These are phyloP conservation scores for Nyleta sp. DNA, from an alignment of 2,888 invertebrate species.

Conservation along the genomic window DNA sequence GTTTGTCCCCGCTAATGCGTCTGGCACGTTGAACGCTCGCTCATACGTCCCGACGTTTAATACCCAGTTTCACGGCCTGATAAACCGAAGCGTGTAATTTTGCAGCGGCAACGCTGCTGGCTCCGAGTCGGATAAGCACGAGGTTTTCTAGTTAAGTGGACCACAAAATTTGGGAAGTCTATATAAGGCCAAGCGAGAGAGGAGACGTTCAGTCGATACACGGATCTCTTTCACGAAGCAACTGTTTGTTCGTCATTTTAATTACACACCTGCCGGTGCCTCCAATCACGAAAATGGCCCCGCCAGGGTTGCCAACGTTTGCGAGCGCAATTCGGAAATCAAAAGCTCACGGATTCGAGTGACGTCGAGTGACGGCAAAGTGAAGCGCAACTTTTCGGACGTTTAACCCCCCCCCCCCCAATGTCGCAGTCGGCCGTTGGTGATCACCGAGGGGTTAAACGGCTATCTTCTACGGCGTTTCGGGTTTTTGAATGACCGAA, in stretches of 20 bases:
- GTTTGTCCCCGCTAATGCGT: constrained; percentile 58
- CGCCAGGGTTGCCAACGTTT: constrained; percentile 5
- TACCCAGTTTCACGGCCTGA: constrained; percentile 84
- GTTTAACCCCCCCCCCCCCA: no score
- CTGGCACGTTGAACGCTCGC: constrained; percentile 63
- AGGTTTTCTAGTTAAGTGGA: constrained; percentile 86
- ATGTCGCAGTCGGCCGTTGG: no score
- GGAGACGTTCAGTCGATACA: constrained; percentile 75
- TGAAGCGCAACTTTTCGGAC: no score
- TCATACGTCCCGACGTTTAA: constrained; percentile 77
- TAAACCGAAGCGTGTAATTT: constrained; percentile 85
- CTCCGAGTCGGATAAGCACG: constrained; percentile 83
- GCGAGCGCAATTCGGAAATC: neutral
- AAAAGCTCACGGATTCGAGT: constrained; percentile 13
- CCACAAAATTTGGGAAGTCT: constrained; percentile 86
- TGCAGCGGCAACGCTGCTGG: constrained; percentile 81
- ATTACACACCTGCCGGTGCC: constrained; percentile 18
- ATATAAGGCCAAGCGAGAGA: constrained; percentile 83
- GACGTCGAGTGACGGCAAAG: constrained; percentile 10
- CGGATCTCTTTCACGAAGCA: constrained; percentile 73
- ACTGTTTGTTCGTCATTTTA: constrained; percentile 58
- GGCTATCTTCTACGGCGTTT: no score
- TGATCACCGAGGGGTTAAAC: no score
- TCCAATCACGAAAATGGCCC: constrained; percentile 41
- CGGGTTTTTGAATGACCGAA: no score